Base-by-base conservation (phyloP, 2,797 vertebrate genomes). In the Falco rusticolus region DNA sequence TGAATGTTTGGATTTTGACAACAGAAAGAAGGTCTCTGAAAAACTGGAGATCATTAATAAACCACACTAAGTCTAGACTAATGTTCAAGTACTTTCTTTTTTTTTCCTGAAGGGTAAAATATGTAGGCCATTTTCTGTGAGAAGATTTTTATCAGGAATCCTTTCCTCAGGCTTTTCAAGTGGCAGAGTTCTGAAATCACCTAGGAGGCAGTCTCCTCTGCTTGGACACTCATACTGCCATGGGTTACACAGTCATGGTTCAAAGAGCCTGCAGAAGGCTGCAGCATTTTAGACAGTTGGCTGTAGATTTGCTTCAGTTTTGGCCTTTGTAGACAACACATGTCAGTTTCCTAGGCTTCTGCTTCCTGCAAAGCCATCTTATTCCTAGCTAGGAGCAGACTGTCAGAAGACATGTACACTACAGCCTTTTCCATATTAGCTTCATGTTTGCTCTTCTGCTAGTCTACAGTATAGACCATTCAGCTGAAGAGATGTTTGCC, bases 221-320 rank as follows among this genome's bases (percentile, higher is more conserved):
- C 37, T 74, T 56, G 26, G 72, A 83, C 15, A n/a, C 17, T 91
- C 33, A n/a, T 4, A 63, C 4, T 54, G 48, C 21, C 29, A 7
- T 11, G 28, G 56, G 31, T 77, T 39, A 60, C 14, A 57, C 0
- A 0, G 34, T 45, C 15, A 1, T 14, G 5, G n/a, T 56, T 87
- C 72, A 37, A 70, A 84, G 11, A 61, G 16, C 39, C 63, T 60
- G 31, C 18, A 72, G 54, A 85, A 79, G 13, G 18, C 59, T 51
- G 34, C 57, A 81, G 25, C 54, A 69, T 72, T 93, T 90, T 61
- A 86, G 22, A 69, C 0, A 41, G 29, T 9, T 68, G 69, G 24
- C 18, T 85, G 66, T 33, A 61, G 29, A 71, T 81, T 34, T 56
- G 24, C 39, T 70, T 87, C 3, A 1, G 24, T 34, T 65, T 81